Evolutionary conservation across 2,113 vertebrate genomes (phyloP), one percentile per base, ranked within the genome.

Genomic region (Himantopus leucocephalus): DNA sequence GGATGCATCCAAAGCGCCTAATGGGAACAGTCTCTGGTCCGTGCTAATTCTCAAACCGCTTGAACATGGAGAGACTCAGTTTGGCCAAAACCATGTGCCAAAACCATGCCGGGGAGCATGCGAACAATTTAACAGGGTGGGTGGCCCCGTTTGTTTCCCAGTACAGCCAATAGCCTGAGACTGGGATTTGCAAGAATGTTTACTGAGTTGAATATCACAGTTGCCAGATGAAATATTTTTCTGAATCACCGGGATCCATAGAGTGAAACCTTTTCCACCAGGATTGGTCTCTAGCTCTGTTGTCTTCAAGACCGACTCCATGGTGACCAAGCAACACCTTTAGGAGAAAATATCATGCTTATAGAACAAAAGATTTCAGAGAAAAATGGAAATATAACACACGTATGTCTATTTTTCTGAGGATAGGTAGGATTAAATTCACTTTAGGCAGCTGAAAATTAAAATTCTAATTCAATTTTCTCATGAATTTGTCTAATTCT

Each of bases 121-220:
- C 6, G n/a, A 63, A 26, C 35, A 39, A 8, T 27, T 48, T 19
- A n/a, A 32, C n/a, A 6, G 0, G 1, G 43, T 74, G 43, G 27
- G 62, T 48, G 72, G 66, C 60, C 43, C 17, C 7, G 3, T 59
- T 67, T 74, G 41, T 63, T 83, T 70, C 41, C 27, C 24, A 64
- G 86, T 22, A 70, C 23, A 67, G 79, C 34, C 32, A 26, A 26
- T 3, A 48, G 83, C 34, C 72, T 70, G 30, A 55, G 76, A 64
- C 23, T 70, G n/a, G 26, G 39, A 56, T 41, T 59, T 85, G n/a
- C 48, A 59, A 79, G 26, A 60, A 47, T 30, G 7, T 83, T 79
- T 56, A 47, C 27, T 22, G 16, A 71, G 83, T n/a, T 52, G 43
- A 91, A 23, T 73, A 76, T 39, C 58, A 34, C 50, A 52, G 14